These are phyloP conservation scores for Cynoglossus semilaevis DNA, from an alignment of 2,113 vertebrate genomes.

Conservation along the genomic window DNA sequence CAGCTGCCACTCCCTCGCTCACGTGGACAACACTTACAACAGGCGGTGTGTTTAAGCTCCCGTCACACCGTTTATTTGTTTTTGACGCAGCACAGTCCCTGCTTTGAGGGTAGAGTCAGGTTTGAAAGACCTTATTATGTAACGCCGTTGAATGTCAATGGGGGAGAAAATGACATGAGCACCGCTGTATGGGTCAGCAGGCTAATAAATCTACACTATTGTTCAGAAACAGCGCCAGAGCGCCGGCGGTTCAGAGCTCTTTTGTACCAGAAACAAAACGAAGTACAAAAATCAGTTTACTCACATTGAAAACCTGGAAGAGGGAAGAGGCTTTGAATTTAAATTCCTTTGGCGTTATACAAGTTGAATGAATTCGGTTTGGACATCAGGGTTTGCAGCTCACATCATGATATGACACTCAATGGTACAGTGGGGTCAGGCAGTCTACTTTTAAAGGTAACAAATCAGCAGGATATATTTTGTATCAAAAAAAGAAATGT, in stretches of 20 bases:
- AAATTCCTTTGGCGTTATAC: background rate
- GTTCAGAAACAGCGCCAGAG: conserved; percentile 7
- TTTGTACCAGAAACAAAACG: conserved; percentile 1
- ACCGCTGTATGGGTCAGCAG: conserved; percentile 9
- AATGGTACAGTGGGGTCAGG: no score
- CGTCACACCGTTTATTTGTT: conserved; percentile 20
- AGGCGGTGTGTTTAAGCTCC: conserved; percentile 18
- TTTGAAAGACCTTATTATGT: conserved; percentile 39
- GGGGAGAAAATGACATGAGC: conserved; percentile 20
- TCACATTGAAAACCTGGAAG: conserved; percentile 6
- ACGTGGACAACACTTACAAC: conserved; percentile 33
- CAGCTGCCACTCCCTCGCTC: conserved; percentile 43
- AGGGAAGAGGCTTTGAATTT: conserved; percentile 3
- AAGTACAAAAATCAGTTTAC: background rate
- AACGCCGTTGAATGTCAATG: conserved; percentile 12
- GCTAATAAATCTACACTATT: conserved; percentile 12
- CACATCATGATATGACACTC: no score
- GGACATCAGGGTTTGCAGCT: no score
- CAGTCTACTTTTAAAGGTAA: no score
- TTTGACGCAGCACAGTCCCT: conserved; percentile 16
- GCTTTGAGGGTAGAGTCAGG: conserved; percentile 14
- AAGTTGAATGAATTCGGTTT: no score
- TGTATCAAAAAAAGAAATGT: no score
- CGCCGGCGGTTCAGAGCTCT: conserved; percentile 5
- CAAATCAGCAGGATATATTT: no score